Percentiles rank a stretch among this genome's conserved stretches.
Conservation (phyloP, 2,797 vertebrate species). For the Garrulus glandarius region DNA sequence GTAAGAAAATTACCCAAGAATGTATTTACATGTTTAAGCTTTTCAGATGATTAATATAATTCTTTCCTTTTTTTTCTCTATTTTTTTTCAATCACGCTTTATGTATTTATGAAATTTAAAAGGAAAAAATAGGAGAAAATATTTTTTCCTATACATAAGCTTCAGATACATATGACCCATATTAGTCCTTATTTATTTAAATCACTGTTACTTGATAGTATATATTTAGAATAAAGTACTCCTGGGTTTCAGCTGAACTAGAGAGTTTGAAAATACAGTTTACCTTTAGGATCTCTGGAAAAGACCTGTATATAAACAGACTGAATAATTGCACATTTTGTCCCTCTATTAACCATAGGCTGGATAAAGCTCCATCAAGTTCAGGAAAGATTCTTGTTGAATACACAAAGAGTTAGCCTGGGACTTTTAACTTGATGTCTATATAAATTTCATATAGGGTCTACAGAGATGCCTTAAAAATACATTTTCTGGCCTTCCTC, state of each 20-base stretch:
- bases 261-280: neutral
- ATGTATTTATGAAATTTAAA: neutral
- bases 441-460: slow-evolving; percentile 74
- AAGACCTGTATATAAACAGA: neutral
- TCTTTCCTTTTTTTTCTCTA: neutral
- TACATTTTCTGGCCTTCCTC: slow-evolving; percentile 78
- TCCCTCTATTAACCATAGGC: neutral
- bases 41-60: neutral
- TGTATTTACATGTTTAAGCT: neutral
- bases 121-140: neutral
- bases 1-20: neutral
- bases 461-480: slow-evolving; percentile 77
- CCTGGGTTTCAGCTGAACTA: neutral
- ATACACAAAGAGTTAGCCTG: neutral
- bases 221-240: neutral
- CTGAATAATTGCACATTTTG: neutral
- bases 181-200: neutral
- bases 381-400: neutral
- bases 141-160: neutral
- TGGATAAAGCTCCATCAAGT: neutral
- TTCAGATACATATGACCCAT: neutral
- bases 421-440: neutral
- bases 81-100: neutral
- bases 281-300: neutral
- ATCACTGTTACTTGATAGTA: neutral